Percentiles rank a stretch among this genome's conserved stretches.
Evolutionary conservation across 2,888 invertebrate species (phyloP).

Genomic region (Chrysolina americana): DNA sequence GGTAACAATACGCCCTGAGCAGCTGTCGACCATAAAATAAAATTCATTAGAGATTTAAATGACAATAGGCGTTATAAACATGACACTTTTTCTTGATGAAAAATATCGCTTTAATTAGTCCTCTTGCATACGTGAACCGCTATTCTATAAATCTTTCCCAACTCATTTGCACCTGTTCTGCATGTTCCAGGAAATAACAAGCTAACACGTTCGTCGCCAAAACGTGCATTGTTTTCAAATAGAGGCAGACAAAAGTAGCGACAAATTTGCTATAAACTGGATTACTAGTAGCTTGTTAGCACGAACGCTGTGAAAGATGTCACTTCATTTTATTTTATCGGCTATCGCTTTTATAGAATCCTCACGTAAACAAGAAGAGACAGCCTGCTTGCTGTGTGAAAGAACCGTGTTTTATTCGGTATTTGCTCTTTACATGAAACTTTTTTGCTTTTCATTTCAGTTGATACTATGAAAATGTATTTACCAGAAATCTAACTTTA

Average conservation of each 20-base stretch:
- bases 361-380: slow-evolving; percentile 32
- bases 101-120: slow-evolving; percentile 13
- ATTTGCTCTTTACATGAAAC: neutral
- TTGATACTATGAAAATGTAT: too few species aligned
- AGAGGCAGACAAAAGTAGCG: slow-evolving; percentile 40
- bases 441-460: too few species aligned
- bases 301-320: slow-evolving; percentile 34
- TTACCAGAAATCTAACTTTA: too few species aligned
- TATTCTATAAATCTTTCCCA: slow-evolving; percentile 8
- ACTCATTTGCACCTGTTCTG: slow-evolving; percentile 36
- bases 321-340: slow-evolving; percentile 33
- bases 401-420: neutral
- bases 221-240: slow-evolving; percentile 51
- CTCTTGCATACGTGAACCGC: neutral
- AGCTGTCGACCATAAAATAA: neutral
- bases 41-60: neutral
- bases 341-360: slow-evolving; percentile 36
- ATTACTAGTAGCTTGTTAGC: slow-evolving; percentile 46
- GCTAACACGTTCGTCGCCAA: slow-evolving; percentile 42
- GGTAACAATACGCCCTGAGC: too few species aligned
- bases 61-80: neutral
- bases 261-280: slow-evolving; percentile 43
- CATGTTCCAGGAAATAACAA: slow-evolving; percentile 43
- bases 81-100: neutral
- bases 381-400: neutral